Evolutionary conservation across 1,140 invertebrate species (phyloP).

Genomic region (Drosophila saltans): DNA sequence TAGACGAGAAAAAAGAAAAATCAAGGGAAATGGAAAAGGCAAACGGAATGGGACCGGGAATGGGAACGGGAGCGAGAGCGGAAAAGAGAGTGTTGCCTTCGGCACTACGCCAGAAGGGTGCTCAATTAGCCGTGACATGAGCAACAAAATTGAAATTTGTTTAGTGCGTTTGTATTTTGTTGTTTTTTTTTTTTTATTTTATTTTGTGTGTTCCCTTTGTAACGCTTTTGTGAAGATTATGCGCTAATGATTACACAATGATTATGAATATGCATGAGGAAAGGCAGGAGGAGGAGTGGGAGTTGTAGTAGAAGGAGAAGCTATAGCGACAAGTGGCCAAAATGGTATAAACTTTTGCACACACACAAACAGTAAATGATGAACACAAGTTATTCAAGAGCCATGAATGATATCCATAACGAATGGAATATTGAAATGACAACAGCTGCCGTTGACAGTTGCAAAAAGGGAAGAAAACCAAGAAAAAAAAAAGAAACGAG

Average conservation of each 20-base stretch:
- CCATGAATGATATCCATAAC: slow-evolving; percentile 74
- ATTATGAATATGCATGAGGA: slow-evolving; percentile 81
- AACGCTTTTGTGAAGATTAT: slow-evolving; percentile 76
- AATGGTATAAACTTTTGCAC: slow-evolving; percentile 62
- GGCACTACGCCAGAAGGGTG: slow-evolving; percentile 82
- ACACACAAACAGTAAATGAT: slow-evolving; percentile 46
- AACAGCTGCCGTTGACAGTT: slow-evolving; percentile 73
- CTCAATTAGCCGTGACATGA: slow-evolving; percentile 83
- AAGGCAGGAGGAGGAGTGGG: not conserved
- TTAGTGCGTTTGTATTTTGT: slow-evolving; percentile 46
- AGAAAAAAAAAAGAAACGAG: slow-evolving; percentile 4
- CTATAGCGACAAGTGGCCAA: slow-evolving; percentile 59
- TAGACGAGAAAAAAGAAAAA: slow-evolving; percentile 12
- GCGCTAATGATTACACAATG: slow-evolving; percentile 83
- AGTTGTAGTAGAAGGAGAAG: not conserved
- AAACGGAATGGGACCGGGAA: slow-evolving; percentile 34
- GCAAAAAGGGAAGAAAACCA: slow-evolving; percentile 24
- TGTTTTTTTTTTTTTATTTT: slow-evolving; percentile 30
- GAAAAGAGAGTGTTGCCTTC: slow-evolving; percentile 53
- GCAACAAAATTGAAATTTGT: slow-evolving; percentile 79
- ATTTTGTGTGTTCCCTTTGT: slow-evolving; percentile 55
- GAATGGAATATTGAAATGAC: slow-evolving; percentile 76
- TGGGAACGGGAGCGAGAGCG: slow-evolving; percentile 2
- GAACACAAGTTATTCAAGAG: slow-evolving; percentile 50
- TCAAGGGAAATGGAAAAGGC: slow-evolving; percentile 18